These are phyloP conservation scores for Marisa cornuarietis DNA, from an alignment of 1,140 invertebrate species.

Conservation along the genomic window DNA sequence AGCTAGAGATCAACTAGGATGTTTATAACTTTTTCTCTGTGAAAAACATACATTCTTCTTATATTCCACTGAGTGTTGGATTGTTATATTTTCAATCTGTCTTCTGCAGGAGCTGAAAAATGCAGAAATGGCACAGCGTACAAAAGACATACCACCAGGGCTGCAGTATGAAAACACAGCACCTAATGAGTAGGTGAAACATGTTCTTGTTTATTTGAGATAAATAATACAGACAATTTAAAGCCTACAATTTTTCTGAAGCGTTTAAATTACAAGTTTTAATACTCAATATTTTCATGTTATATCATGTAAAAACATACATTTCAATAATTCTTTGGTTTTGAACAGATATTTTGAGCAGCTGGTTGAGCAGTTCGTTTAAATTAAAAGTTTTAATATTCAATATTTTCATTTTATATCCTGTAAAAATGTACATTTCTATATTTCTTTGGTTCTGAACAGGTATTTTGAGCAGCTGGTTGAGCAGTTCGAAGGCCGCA, in stretches of 20 bases:
- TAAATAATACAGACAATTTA: no score
- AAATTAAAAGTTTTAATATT: no score
- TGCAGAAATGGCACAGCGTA: conserved; percentile 81
- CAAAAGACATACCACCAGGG: conserved; percentile 79
- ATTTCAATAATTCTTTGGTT: conserved; percentile 6
- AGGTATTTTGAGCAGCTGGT: conserved; percentile 76
- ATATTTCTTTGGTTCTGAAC: conserved; percentile 15
- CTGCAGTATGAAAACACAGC: conserved; percentile 82
- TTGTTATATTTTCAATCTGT: neutral
- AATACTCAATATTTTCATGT: no score
- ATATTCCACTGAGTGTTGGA: neutral
- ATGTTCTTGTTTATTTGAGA: no score
- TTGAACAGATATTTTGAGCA: conserved; percentile 72
- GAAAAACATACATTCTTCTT: neutral
- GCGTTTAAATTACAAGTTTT: no score
- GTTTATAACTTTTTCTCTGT: neutral
- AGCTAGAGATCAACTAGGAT: no score
- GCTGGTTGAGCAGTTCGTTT: conserved; percentile 75
- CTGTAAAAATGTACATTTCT: conserved; percentile 2
- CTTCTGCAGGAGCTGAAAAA: conserved; percentile 73
- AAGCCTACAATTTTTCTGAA: no score
- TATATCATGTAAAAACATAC: neutral
- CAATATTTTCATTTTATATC: neutral
- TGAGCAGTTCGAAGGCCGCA: conserved; percentile 78
- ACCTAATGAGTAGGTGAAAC: conserved; percentile 71